Conservation (phyloP, 2,888 invertebrate genomes). For the Smittia aterrima region DNA sequence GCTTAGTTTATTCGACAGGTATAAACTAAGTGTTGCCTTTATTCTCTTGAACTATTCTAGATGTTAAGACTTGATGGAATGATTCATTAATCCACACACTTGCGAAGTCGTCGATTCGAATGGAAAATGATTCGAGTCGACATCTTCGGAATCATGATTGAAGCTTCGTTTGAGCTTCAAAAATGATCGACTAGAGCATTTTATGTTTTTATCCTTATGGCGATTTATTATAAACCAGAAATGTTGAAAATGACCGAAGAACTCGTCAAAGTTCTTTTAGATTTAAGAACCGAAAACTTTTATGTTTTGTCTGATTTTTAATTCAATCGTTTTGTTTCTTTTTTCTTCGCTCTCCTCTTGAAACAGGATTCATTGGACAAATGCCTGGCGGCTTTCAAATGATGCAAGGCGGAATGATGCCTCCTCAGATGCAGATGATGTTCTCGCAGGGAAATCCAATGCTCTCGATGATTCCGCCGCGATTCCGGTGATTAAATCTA, state of each 20-base stretch:
- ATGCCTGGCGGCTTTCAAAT: constrained; percentile 44
- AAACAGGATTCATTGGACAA: constrained; percentile 50
- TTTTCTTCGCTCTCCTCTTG: not conserved
- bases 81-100: not conserved
- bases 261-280: not conserved
- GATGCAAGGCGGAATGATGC: constrained; percentile 47
- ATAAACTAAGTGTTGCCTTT: constrained; percentile 36
- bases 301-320: not conserved
- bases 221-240: constrained; percentile 9
- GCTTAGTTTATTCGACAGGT: constrained; percentile 37
- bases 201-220: not conserved
- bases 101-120: not conserved
- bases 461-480: constrained; percentile 73
- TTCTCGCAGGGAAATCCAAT: constrained; percentile 54
- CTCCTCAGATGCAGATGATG: constrained; percentile 56
- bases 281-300: not conserved
- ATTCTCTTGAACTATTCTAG: not conserved
- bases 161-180: not conserved
- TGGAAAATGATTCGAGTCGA: not conserved
- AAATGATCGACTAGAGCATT: constrained; percentile 1
- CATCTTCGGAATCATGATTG: not conserved
- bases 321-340: constrained; percentile 9
- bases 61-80: not conserved
- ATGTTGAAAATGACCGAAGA: not conserved
- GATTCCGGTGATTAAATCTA: constrained; percentile 79